Evolutionary conservation across 1,140 invertebrate genomes (phyloP).

Genomic region (Ips nitidus): DNA sequence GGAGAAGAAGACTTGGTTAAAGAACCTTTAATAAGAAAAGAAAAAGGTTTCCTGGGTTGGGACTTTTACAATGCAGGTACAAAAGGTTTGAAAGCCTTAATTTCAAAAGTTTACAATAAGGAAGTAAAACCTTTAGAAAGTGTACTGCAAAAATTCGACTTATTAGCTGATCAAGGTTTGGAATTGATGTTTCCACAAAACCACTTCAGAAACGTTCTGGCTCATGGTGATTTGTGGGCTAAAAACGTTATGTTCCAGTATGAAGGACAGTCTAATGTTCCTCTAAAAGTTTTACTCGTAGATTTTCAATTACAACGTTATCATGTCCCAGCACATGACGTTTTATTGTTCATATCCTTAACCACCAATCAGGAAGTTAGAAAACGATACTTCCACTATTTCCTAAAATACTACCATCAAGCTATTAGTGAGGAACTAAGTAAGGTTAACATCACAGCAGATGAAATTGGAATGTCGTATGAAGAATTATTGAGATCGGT

Average conservation of each 20-base stretch:
- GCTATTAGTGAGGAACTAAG: slow-evolving; percentile 5
- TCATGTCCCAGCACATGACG: slow-evolving; percentile 31
- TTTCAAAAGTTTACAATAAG: slow-evolving; percentile 50
- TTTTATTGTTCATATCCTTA: slow-evolving; percentile 23
- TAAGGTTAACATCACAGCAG: background rate
- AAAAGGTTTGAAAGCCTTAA: slow-evolving; percentile 52
- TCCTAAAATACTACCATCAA: slow-evolving; percentile 26
- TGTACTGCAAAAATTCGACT: slow-evolving; percentile 47
- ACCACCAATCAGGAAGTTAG: slow-evolving; percentile 18
- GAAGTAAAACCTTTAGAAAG: slow-evolving; percentile 44
- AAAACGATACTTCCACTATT: slow-evolving; percentile 21
- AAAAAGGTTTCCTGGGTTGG: slow-evolving; percentile 47
- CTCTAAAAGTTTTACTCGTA: slow-evolving; percentile 53
- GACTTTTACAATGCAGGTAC: slow-evolving; percentile 54
- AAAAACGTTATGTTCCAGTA: slow-evolving; percentile 66
- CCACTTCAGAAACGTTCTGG: slow-evolving; percentile 57
- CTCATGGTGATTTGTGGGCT: slow-evolving; percentile 63
- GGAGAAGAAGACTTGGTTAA: slow-evolving; percentile 52
- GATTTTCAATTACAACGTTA: slow-evolving; percentile 65
- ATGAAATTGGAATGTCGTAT: slow-evolving; percentile 14
- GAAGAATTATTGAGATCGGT: slow-evolving; percentile 26
- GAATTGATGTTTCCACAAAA: slow-evolving; percentile 54
- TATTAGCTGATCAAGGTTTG: slow-evolving; percentile 47
- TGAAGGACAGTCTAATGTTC: slow-evolving; percentile 30
- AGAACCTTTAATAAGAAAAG: slow-evolving; percentile 55